Evolutionary conservation across 2,888 invertebrate species (phyloP).

Genomic region (Caenorhabditis sp.): DNA sequence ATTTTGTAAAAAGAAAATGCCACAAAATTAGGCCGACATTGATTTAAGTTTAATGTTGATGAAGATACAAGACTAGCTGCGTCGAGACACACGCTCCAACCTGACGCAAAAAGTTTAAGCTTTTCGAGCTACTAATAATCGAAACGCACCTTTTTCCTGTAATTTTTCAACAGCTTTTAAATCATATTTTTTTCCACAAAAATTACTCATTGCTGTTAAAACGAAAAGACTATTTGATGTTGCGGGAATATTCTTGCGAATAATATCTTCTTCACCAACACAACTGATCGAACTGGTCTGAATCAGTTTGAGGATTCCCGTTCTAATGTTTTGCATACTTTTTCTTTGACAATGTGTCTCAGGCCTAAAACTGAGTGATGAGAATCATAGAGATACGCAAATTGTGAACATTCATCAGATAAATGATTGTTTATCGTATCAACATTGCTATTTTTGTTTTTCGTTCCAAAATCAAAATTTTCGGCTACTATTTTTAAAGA

Average conservation of each 20-base stretch:
- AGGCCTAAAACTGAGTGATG: slow-evolving; percentile 97
- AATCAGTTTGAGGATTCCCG: no score
- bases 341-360: slow-evolving; percentile 87
- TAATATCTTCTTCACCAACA: slow-evolving; percentile 32
- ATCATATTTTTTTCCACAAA: slow-evolving; percentile 92
- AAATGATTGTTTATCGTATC: background rate
- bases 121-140: background rate
- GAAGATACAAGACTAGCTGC: slow-evolving; percentile 91
- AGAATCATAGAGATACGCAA: slow-evolving; percentile 88
- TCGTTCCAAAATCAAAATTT: slow-evolving; percentile 86
- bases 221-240: slow-evolving; percentile 87
- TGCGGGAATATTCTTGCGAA: slow-evolving; percentile 23
- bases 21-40: slow-evolving; percentile 91
- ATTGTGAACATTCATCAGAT: slow-evolving; percentile 24
- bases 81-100: slow-evolving; percentile 88
- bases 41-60: slow-evolving; percentile 89
- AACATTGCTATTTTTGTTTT: no score
- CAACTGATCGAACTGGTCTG: slow-evolving; percentile 59
- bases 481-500: slow-evolving; percentile 92
- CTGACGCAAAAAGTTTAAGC: slow-evolving; percentile 47
- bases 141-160: slow-evolving; percentile 65
- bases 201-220: slow-evolving; percentile 95
- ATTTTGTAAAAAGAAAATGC: slow-evolving; percentile 95
- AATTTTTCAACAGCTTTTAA: slow-evolving; percentile 62
- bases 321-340: slow-evolving; percentile 33